Base-by-base conservation (phyloP, 2,888 invertebrate genomes). In the Caenorhabditis macrosperma region DNA sequence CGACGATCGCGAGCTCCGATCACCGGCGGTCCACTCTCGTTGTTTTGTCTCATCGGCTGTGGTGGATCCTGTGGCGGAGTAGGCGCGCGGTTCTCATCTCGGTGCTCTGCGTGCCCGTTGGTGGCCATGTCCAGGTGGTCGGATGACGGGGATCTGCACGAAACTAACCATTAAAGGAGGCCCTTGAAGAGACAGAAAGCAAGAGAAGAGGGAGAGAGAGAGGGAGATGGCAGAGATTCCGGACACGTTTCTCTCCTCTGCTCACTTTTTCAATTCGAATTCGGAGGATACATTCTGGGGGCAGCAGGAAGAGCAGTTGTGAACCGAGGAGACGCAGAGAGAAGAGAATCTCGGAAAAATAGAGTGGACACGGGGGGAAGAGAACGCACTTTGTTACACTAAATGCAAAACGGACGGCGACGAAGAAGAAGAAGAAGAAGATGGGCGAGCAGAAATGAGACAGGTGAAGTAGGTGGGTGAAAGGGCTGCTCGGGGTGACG, bases 381-480 rank as follows among this genome's bases (percentile, higher is more conserved):
- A 64, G 74, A 74, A 74, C 74, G 74, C 74, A 74, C 74, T 74
- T 74, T 74, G 64, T 74, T 74, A 74, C 74, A 74, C 74, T 64
- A 68, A 57, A 57, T 55, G 28, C 55, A 68, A 52, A 60, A 17
- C 38, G 33, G 50, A 44, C 5, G 52, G 52, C 3, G 64, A 61
- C 10, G 35, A 50, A 35, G 50, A 28, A 38, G 30, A 67, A 28
- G 17, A n/a, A n/a, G n/a, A n/a, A n/a, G n/a, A n/a, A n/a, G 7
- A 50, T 7, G 15, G 68, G 44, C 38, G 50, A 44, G 68, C 68
- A 50, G 22, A 68, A 67, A 61, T 54, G 60, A 61, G 71, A 71
- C 61, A 71, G 71, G 71, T 61, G 60, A 59, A 68, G 35, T 50
- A 20, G 30, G 60, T 52, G 20, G n/a, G 30, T 4, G 17, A 26